Base-by-base conservation (phyloP, 2,113 vertebrate genomes). In the Sander vitreus region DNA sequence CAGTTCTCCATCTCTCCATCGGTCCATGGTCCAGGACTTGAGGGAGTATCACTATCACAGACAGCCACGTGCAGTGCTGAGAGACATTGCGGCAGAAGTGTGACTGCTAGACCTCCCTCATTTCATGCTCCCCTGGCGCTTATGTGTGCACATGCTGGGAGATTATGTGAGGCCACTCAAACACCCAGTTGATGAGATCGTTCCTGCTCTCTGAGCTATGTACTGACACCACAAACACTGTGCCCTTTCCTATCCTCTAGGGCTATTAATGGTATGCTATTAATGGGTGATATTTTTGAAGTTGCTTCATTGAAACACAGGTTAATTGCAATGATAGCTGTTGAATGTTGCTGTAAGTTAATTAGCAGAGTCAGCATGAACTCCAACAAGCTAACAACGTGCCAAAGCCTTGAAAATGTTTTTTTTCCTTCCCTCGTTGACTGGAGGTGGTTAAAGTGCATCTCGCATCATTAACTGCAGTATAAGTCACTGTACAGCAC, bases 111-210 rank as follows among this genome's bases (percentile, higher is more conserved):
- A 82, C 75, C 77, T 50, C 59, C 54, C 78, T 80, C 78, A 80
- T 83, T 89, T 92, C 89, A 84, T 65, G 72, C 80, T 88, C 70
- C 58, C 86, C 39, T 81, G 76, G 36, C 39, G 15, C 83, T 83
- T 83, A 74, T 89, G 86, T 76, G 68, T 57, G 50, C 81, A 76
- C 71, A 85, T 83, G 39, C 60, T 59, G 55, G 59, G 60, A 72
- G 67, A 84, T 92, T 86, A 83, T 90, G 59, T 69, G 82, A 85
- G 81, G 71, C 83, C 86, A 86, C 87, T 88, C 88, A 72, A 85
- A 90, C 66, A 76, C 50, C 43, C 75, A 45, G 71, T 60, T 86
- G 87, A 91, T 92, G 89, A 91, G 81, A 78, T 89, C 68, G 78
- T 78, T 79, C 18, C 16, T 83, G 84, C 65, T 89, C 59, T 47